Evolutionary conservation across 2,797 vertebrate species (phyloP).

Genomic region (Onychomys leucogaster): DNA sequence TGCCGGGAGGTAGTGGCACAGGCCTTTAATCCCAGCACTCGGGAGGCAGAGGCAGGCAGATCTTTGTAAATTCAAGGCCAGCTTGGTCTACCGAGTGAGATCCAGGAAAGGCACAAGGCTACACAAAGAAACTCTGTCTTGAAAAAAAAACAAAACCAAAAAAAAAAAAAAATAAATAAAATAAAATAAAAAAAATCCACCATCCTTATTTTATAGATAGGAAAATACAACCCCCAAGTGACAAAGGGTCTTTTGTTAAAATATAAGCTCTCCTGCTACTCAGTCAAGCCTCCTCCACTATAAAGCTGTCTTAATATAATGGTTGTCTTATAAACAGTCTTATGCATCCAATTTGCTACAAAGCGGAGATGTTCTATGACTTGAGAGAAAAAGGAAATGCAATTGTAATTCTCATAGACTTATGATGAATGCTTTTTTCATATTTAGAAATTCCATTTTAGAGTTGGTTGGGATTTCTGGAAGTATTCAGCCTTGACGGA

Average conservation of each 20-base stretch:
- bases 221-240: constrained; percentile 4
- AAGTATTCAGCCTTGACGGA: not conserved
- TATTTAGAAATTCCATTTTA: constrained; percentile 27
- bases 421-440: not conserved
- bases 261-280: not conserved
- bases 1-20: no score
- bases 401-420: not conserved
- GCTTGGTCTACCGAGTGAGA: no score
- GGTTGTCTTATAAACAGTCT: not conserved
- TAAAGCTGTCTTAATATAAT: not conserved
- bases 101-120: no score
- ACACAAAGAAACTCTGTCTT: no score
- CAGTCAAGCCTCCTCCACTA: not conserved
- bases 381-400: not conserved
- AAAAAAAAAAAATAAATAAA: no score
- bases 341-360: constrained; percentile 13
- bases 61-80: no score
- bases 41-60: no score
- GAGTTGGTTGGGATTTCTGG: constrained; percentile 20
- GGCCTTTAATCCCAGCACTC: no score
- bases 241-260: not conserved
- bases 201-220: not conserved
- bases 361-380: not conserved
- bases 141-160: no score
- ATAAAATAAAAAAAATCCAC: no score